Evolutionary conservation across 35 echinoderm and acorn worm genomes (phyloP), one percentile per base, ranked within the genome.

Genomic region (Apostichopus californicus): DNA sequence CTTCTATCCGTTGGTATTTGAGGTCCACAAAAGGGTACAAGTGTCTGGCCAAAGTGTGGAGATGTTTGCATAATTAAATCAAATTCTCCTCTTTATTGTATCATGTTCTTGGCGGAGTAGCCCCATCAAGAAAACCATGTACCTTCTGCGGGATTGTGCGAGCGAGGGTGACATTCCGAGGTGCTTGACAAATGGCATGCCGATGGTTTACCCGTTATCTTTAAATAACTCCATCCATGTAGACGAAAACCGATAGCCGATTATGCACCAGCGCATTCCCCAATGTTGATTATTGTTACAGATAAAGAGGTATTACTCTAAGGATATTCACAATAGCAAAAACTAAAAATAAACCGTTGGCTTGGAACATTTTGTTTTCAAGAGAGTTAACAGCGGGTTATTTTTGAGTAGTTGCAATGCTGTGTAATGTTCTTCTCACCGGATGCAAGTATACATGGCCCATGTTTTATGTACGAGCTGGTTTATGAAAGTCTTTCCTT

Each of bases 41-140:
- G 15, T n/a, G 55, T 81, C 78, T 81, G 55, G 20, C 5, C 34
- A 55, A 81, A 81, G 78, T 54, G 78, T 46, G 8, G 54, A 25
- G 81, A 85, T 85, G 81, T 85, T 85, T 85, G 81, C 23, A 25
- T 85, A 85, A 85, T 85, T 85, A 85, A 85, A 85, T 85, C 81
- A 85, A 85, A 85, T 85, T 85, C 56, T 58, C 81, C 58, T 56
- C n/a, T 85, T 85, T 18, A 85, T 58, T 56, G 55, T 85, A 58
- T 58, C 81, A 85, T 85, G 81, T 75, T 14, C 17, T 7, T 22
- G 17, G n/a, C 71, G 71, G 20, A 75, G n/a, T 75, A 75, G 71
- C 71, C 71, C 17, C 71, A 75, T 75, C 71, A 75, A 75, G 71
- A 46, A 46, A n/a, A 75, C 15, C 71, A n/a, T 75, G 71, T 75